Evolutionary conservation across 2,113 vertebrate genomes (phyloP).

Genomic region (Colius striatus): DNA sequence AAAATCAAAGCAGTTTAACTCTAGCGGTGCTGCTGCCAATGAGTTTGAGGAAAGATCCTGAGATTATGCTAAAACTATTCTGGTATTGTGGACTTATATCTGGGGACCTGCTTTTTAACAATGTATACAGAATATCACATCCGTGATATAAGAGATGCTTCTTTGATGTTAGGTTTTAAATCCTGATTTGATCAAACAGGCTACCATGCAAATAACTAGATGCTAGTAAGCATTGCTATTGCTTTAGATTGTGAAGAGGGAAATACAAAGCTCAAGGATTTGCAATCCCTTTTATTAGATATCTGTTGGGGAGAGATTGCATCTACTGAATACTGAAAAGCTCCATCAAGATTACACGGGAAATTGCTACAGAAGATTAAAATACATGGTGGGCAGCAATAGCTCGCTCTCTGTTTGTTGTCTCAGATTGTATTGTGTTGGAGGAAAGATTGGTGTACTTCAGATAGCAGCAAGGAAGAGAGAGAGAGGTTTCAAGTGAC

Average conservation of each 20-base stretch:
- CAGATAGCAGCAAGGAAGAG: constrained; percentile 45
- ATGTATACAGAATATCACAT: not conserved
- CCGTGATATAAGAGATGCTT: not conserved
- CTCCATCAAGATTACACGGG: constrained; percentile 6
- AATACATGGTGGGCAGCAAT: constrained; percentile 7
- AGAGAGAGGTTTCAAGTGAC: not conserved
- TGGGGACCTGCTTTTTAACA: not conserved
- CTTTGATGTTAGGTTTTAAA: not conserved
- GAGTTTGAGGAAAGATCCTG: not conserved
- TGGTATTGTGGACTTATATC: not conserved
- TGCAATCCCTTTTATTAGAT: not conserved
- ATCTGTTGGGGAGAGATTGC: not conserved
- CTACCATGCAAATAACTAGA: not conserved
- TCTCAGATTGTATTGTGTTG: constrained; percentile 14
- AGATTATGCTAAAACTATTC: not conserved
- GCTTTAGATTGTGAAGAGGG: not conserved
- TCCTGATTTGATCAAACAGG: not conserved
- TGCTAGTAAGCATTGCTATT: not conserved
- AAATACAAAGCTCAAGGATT: not conserved
- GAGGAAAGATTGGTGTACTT: constrained; percentile 18
- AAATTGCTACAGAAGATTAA: constrained; percentile 36
- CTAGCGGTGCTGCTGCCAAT: not conserved
- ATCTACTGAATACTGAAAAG: not conserved
- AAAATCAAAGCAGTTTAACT: constrained; percentile 30
- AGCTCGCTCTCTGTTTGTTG: not conserved